Evolutionary conservation across 2,797 vertebrate species (phyloP).

Genomic region (Rhinophrynus dorsalis): DNA sequence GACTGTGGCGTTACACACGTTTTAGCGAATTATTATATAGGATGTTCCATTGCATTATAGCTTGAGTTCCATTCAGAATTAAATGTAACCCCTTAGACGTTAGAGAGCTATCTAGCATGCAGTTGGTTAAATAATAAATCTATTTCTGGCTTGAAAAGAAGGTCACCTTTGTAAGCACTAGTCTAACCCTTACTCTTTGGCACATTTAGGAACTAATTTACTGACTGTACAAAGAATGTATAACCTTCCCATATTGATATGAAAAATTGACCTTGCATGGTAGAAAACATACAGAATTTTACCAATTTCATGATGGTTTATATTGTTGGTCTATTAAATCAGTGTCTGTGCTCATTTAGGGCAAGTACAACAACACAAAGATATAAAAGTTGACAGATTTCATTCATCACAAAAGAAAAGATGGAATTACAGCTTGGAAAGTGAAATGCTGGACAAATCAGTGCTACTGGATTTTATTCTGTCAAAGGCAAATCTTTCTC

Average conservation of each 20-base stretch:
- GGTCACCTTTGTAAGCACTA: too few species aligned
- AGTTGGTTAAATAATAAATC: too few species aligned
- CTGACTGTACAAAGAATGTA: background rate
- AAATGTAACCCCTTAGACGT: too few species aligned
- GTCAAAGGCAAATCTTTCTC: constrained; percentile 9
- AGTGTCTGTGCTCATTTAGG: constrained; percentile 40
- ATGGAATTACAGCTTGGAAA: background rate
- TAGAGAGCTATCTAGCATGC: too few species aligned
- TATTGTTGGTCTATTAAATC: constrained; percentile 42
- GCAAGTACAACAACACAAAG: constrained; percentile 30
- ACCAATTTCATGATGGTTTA: constrained; percentile 40
- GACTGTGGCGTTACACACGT: too few species aligned
- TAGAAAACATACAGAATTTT: constrained; percentile 18
- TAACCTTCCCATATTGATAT: constrained; percentile 23
- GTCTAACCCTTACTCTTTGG: background rate
- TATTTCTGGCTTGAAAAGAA: too few species aligned
- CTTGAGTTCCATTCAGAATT: too few species aligned
- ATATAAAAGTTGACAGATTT: constrained; percentile 39
- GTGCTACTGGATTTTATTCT: constrained; percentile 7
- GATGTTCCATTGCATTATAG: too few species aligned
- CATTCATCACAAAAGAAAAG: constrained; percentile 41
- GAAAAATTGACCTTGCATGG: constrained; percentile 40
- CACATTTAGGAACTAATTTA: constrained; percentile 25
- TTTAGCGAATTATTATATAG: too few species aligned
- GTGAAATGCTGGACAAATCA: constrained; percentile 1